These are phyloP conservation scores for Dasyprocta punctata DNA, from an alignment of 2,113 vertebrate species.

Conservation along the genomic window DNA sequence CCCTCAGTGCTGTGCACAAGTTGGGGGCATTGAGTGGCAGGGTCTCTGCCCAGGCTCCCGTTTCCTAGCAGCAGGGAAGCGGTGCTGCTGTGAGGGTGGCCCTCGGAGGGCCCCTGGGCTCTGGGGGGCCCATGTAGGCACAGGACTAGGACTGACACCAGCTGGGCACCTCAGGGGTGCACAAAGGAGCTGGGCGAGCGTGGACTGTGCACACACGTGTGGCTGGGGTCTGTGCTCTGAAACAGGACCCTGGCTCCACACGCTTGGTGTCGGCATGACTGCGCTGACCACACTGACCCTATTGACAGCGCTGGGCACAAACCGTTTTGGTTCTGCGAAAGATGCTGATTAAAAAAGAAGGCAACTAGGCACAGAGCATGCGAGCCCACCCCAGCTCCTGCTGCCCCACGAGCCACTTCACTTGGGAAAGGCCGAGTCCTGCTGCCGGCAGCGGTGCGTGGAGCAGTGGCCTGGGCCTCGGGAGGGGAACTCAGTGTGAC, in stretches of 20 bases:
- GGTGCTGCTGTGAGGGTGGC: too few relatives aligned
- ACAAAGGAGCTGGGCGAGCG: not conserved
- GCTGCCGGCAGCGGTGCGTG: too few relatives aligned
- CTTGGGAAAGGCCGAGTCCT: not conserved
- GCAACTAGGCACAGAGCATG: not conserved
- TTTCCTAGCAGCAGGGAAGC: not conserved
- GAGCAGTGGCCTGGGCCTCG: too few relatives aligned
- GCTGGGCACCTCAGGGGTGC: too few relatives aligned
- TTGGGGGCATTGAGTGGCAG: not conserved
- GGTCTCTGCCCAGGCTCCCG: too few relatives aligned
- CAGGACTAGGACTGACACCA: too few relatives aligned
- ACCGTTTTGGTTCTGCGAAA: not conserved
- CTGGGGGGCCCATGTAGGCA: too few relatives aligned
- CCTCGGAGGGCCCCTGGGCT: not conserved
- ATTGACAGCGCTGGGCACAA: not conserved
- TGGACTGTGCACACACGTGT: not conserved
- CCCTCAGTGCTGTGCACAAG: not conserved
- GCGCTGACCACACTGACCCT: not conserved
- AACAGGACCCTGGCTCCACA: too few relatives aligned
- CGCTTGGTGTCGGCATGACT: too few relatives aligned
- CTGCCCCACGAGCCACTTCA: not conserved
- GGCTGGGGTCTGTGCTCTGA: too few relatives aligned
- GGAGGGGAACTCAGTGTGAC: too few relatives aligned
- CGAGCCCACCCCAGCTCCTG: not conserved
- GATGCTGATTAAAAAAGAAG: not conserved